These are phyloP conservation scores for Pectinophora gossypiella DNA, from an alignment of 1,140 invertebrate species.

Conservation along the genomic window DNA sequence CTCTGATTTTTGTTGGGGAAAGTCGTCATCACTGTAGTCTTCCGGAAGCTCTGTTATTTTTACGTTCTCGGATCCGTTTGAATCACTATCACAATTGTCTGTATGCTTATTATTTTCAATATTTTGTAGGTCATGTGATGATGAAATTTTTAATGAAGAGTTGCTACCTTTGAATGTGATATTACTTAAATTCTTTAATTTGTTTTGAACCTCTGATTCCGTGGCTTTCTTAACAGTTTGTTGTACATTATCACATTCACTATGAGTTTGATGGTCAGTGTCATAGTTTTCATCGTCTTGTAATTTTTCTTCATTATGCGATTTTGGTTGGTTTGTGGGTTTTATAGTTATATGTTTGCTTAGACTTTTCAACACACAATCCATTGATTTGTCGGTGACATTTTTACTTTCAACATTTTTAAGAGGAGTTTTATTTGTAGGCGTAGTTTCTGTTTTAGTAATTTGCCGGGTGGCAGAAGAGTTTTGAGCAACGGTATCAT, in stretches of 20 bases:
- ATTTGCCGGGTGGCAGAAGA: not conserved
- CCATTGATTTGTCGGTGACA: not conserved
- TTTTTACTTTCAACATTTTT: not conserved
- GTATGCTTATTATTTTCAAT: not conserved
- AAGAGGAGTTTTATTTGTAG: no score
- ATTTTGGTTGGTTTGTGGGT: conserved; percentile 10
- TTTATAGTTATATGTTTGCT: conserved; percentile 44
- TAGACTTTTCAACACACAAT: conserved; percentile 18
- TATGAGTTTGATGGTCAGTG: conserved; percentile 3
- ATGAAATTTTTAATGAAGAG: conserved; percentile 20
- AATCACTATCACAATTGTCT: not conserved
- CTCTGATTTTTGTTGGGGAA: conserved; percentile 10
- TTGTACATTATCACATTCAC: not conserved
- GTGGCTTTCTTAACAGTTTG: not conserved
- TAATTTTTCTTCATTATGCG: conserved; percentile 9
- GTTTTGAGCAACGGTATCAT: conserved; percentile 30
- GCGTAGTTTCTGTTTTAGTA: not conserved
- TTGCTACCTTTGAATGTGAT: conserved; percentile 47
- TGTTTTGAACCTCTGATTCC: conserved; percentile 26
- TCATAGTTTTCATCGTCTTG: conserved; percentile 6
- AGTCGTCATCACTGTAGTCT: not conserved
- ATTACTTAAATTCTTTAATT: conserved; percentile 47
- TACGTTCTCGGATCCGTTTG: not conserved
- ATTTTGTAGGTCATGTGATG: not conserved
- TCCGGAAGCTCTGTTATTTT: not conserved